Evolutionary conservation across 2,113 vertebrate genomes (phyloP).

Genomic region (Bagarius yarrelli): DNA sequence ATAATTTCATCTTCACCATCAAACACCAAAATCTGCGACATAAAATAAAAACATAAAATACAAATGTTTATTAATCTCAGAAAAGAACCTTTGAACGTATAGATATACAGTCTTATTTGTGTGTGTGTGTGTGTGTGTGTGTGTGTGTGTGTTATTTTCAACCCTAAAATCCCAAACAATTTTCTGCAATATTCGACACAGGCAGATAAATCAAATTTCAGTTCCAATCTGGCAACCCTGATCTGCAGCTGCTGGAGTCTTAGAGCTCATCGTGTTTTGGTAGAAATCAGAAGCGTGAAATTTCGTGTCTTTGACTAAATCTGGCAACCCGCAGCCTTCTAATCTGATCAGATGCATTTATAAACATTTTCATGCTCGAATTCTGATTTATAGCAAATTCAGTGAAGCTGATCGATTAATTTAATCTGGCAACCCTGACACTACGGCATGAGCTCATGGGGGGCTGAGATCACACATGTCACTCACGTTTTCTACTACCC

Average conservation of each 20-base stretch:
- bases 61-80: too few relatives aligned
- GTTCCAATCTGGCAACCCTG: slow-evolving; percentile 12
- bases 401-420: not conserved
- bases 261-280: not conserved
- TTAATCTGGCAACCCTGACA: slow-evolving; percentile 25
- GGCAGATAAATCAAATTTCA: not conserved
- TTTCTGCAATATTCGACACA: not conserved
- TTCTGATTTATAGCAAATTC: not conserved
- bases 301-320: not conserved
- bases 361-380: not conserved
- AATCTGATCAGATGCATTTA: not conserved
- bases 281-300: not conserved
- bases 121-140: not conserved
- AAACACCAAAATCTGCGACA: too few relatives aligned
- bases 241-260: not conserved
- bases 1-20: too few relatives aligned
- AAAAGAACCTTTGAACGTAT: too few relatives aligned
- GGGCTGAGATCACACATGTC: slow-evolving; percentile 16
- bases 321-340: not conserved
- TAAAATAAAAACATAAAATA: too few relatives aligned
- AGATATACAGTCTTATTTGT: too few relatives aligned
- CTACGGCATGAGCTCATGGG: slow-evolving; percentile 4
- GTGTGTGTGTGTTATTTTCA: too few relatives aligned
- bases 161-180: not conserved
- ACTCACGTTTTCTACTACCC: slow-evolving; percentile 23